Percentiles rank a stretch among this genome's conserved stretches.
phyloP scores from a whole-genome alignment of 2,113 vertebrate species.

The Meriones unguiculatus region DNA sequence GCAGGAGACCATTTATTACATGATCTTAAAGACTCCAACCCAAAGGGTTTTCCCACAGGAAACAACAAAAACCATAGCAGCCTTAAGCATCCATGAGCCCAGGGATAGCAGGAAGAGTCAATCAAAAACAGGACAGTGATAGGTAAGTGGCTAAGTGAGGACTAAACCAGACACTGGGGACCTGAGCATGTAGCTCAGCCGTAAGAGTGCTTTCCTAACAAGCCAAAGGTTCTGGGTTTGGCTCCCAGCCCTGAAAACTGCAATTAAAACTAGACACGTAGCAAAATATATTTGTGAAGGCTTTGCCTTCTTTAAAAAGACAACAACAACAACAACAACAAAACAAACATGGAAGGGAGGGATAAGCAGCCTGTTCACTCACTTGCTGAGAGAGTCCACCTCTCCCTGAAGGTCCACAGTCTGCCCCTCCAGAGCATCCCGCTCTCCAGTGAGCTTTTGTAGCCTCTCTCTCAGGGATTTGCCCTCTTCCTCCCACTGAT shows the following conservation, averaged over 20 bases:
- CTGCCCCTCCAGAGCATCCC: conserved; percentile 77
- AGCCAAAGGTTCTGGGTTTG: neutral
- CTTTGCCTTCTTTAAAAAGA: neutral
- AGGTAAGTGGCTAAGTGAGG: neutral
- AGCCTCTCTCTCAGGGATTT: conserved; percentile 86
- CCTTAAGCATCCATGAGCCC: neutral
- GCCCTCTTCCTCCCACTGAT: conserved; percentile 86
- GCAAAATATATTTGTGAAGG: neutral
- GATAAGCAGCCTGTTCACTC: neutral
- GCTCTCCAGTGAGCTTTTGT: conserved; percentile 85
- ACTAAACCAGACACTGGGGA: neutral
- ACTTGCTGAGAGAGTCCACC: conserved; percentile 85
- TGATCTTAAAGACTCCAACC: conserved; percentile 13
- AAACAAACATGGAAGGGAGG: accelerated
- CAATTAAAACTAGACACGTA: neutral
- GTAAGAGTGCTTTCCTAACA: neutral
- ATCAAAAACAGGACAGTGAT: neutral
- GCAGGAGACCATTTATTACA: neutral
- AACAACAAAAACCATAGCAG: conserved; percentile 10
- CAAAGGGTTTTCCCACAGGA: neutral
- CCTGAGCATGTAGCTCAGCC: neutral
- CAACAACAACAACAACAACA: neutral
- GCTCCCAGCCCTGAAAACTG: neutral
- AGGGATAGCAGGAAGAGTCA: accelerated
- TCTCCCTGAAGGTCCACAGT: conserved; percentile 81